These are phyloP conservation scores for Psilanteris sp. DNA, from an alignment of 1,140 invertebrate genomes.

Conservation along the genomic window DNA sequence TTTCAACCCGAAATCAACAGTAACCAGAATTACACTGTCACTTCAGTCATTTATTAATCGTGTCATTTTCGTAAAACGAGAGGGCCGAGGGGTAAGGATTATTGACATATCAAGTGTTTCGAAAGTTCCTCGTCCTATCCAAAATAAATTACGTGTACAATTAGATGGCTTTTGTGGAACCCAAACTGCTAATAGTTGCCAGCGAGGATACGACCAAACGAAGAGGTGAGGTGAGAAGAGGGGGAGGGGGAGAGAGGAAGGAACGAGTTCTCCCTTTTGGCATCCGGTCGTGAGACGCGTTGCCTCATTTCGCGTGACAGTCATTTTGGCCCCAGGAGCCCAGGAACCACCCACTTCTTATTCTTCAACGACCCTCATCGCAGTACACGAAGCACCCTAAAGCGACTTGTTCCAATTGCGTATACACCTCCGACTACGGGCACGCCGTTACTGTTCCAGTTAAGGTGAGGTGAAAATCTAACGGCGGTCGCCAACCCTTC, in stretches of 20 bases:
- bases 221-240: slow-evolving; percentile 3
- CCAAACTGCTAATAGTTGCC: slow-evolving; percentile 70
- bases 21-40: too few species aligned
- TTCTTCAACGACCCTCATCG: slow-evolving; percentile 56
- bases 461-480: slow-evolving; percentile 70
- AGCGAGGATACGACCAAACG: slow-evolving; percentile 12
- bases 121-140: too few species aligned
- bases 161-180: slow-evolving; percentile 75
- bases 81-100: too few species aligned
- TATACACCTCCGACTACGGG: slow-evolving; percentile 63
- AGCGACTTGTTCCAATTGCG: slow-evolving; percentile 65
- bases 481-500: slow-evolving; percentile 45
- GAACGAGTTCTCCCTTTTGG: slow-evolving; percentile 4
- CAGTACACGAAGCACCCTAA: slow-evolving; percentile 62
- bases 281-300: slow-evolving; percentile 32
- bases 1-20: too few species aligned
- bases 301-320: slow-evolving; percentile 75
- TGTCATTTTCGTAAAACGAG: too few species aligned
- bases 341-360: slow-evolving; percentile 50
- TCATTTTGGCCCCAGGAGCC: slow-evolving; percentile 62
- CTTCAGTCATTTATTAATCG: too few species aligned
- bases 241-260: slow-evolving; percentile 6
- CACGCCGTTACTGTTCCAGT: slow-evolving; percentile 61
- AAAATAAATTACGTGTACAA: slow-evolving; percentile 78
- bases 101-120: too few species aligned